These are phyloP conservation scores for Campoplex nolae DNA, from an alignment of 2,888 invertebrate genomes.

Conservation along the genomic window DNA sequence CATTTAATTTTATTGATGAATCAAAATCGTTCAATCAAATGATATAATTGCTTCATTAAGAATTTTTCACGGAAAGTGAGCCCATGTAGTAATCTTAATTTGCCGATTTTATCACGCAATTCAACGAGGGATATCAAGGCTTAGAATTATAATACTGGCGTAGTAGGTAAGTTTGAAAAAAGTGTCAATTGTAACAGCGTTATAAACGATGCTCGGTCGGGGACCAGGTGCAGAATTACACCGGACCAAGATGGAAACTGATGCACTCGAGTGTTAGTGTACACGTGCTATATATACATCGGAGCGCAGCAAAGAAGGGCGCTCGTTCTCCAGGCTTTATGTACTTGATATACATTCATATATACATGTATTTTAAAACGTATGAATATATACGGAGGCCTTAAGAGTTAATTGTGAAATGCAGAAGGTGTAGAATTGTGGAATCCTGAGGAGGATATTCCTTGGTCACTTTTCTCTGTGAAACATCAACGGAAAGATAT, in stretches of 20 bases:
- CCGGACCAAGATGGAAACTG: slow-evolving; percentile 58
- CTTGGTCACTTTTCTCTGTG: not conserved
- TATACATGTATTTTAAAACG: slow-evolving; percentile 2
- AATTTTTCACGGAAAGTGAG: not conserved
- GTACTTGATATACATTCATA: slow-evolving; percentile 23
- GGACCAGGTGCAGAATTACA: slow-evolving; percentile 58
- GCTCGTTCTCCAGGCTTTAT: slow-evolving; percentile 41
- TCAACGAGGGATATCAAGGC: slow-evolving; percentile 15
- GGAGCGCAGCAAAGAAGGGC: slow-evolving; percentile 35
- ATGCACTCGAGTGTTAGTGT: slow-evolving; percentile 36
- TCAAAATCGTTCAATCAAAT: not conserved
- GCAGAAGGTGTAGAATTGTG: not conserved
- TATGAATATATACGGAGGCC: not conserved
- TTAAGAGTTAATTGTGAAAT: not conserved
- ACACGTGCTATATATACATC: slow-evolving; percentile 10
- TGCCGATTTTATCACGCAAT: not conserved
- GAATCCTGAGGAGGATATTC: not conserved
- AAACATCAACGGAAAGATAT: not conserved
- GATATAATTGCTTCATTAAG: not conserved
- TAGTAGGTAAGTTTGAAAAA: slow-evolving; percentile 10
- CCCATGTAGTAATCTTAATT: not conserved
- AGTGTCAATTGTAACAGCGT: slow-evolving; percentile 43
- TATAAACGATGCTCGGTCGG: slow-evolving; percentile 31
- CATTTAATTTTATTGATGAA: not conserved
- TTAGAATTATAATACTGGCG: not conserved